phyloP scores from a whole-genome alignment of 1,140 invertebrate genomes.

The Diabrotica undecimpunctata region DNA sequence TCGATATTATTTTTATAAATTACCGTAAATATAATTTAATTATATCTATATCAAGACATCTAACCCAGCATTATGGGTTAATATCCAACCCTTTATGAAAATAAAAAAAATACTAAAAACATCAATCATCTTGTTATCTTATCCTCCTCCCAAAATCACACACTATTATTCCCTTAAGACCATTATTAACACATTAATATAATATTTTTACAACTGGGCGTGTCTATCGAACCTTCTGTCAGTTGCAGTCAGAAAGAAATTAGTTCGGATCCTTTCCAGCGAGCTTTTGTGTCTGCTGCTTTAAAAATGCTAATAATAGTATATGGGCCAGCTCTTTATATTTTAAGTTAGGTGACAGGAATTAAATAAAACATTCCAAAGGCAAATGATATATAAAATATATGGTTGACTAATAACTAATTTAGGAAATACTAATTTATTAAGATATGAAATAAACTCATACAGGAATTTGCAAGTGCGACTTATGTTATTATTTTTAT shows the following conservation, averaged over 20 bases:
- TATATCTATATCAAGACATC: too few species aligned
- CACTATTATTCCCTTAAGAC: slow-evolving; percentile 42
- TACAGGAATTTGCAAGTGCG: too few species aligned
- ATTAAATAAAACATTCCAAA: not conserved
- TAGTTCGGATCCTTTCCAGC: slow-evolving; percentile 32
- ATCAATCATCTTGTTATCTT: slow-evolving; percentile 40
- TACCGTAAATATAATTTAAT: too few species aligned
- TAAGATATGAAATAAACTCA: too few species aligned
- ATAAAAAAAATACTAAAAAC: slow-evolving; percentile 11
- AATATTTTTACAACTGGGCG: slow-evolving; percentile 46
- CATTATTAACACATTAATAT: slow-evolving; percentile 47
- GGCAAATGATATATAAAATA: not conserved
- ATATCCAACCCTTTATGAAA: not conserved
- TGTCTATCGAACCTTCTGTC: slow-evolving; percentile 43
- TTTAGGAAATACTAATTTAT: too few species aligned
- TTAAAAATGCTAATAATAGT: slow-evolving; percentile 19
- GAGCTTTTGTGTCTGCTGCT: slow-evolving; percentile 10
- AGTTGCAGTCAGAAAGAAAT: slow-evolving; percentile 35
- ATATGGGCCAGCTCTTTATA: not conserved
- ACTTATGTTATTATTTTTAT: too few species aligned
- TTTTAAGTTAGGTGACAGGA: not conserved
- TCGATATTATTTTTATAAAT: too few species aligned
- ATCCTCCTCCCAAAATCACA: slow-evolving; percentile 36
- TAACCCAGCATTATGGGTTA: too few species aligned
- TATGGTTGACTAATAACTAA: not conserved